These are phyloP conservation scores for Anodontia alba DNA, from an alignment of 2,888 invertebrate species.

Conservation along the genomic window DNA sequence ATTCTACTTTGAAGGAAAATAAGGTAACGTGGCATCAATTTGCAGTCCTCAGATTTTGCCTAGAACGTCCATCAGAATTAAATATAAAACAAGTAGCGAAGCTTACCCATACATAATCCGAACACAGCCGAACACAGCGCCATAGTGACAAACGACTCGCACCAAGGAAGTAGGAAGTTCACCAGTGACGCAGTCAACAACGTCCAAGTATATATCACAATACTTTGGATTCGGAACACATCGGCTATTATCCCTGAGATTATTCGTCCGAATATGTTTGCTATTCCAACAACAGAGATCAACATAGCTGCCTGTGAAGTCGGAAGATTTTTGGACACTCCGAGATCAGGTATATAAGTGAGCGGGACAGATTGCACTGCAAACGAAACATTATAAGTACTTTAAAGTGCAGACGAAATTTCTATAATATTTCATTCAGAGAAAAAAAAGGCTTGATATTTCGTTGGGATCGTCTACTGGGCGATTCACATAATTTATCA, in stretches of 20 bases:
- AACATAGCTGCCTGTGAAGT: slow-evolving; percentile 74
- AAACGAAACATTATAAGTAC: slow-evolving; percentile 25
- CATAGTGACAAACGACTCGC: slow-evolving; percentile 66
- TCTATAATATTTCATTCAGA: too few species aligned
- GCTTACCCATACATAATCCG: slow-evolving; percentile 83
- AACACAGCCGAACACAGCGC: slow-evolving; percentile 72
- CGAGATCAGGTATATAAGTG: slow-evolving; percentile 80
- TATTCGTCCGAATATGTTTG: slow-evolving; percentile 77
- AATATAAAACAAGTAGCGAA: too few species aligned
- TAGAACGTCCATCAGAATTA: too few species aligned
- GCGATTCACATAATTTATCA: too few species aligned
- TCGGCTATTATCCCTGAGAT: slow-evolving; percentile 76
- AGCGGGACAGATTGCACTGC: slow-evolving; percentile 76
- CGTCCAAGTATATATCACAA: slow-evolving; percentile 73
- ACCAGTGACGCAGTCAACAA: slow-evolving; percentile 70
- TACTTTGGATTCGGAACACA: slow-evolving; percentile 67
- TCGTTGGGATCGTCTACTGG: too few species aligned
- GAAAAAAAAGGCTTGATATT: too few species aligned
- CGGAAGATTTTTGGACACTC: slow-evolving; percentile 70
- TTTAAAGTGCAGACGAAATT: not conserved
- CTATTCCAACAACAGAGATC: slow-evolving; percentile 80
- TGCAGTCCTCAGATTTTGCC: too few species aligned
- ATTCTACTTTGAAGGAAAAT: too few species aligned
- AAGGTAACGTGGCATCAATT: too few species aligned
- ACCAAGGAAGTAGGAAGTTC: slow-evolving; percentile 75